These are phyloP conservation scores for Echinops telfairi DNA, from an alignment of 2,113 vertebrate species.

Conservation along the genomic window DNA sequence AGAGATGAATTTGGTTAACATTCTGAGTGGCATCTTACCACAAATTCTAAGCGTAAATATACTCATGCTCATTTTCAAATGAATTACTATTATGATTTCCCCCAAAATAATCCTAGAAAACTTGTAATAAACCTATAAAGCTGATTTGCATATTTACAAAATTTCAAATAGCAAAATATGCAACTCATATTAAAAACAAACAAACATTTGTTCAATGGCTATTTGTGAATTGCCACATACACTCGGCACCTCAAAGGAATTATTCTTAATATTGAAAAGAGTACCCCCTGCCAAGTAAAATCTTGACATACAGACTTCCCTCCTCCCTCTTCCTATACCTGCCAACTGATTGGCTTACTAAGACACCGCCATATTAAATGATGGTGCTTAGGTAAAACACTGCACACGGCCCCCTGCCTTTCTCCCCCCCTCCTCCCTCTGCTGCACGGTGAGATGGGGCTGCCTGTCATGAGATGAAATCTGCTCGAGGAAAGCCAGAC, in stretches of 20 bases:
- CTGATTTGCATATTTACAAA: slow-evolving; percentile 92
- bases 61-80: slow-evolving; percentile 83
- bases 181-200: slow-evolving; percentile 83
- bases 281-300: slow-evolving; percentile 82
- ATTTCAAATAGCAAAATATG: slow-evolving; percentile 90
- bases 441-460: slow-evolving; percentile 80
- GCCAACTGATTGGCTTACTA: slow-evolving; percentile 83
- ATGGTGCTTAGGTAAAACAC: slow-evolving; percentile 88
- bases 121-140: slow-evolving; percentile 89
- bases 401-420: not conserved
- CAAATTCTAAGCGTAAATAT: slow-evolving; percentile 81
- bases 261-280: slow-evolving; percentile 71
- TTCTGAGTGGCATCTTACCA: slow-evolving; percentile 86
- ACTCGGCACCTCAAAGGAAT: slow-evolving; percentile 80
- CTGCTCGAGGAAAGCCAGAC: slow-evolving; percentile 83
- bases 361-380: slow-evolving; percentile 84
- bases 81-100: slow-evolving; percentile 74
- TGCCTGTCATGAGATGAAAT: slow-evolving; percentile 88
- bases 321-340: slow-evolving; percentile 83
- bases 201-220: slow-evolving; percentile 88
- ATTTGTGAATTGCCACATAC: slow-evolving; percentile 80
- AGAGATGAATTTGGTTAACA: slow-evolving; percentile 78
- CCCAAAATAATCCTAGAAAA: slow-evolving; percentile 86
- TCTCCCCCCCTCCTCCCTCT: not conserved
- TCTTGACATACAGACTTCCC: slow-evolving; percentile 81